Conservation (phyloP, 2,797 vertebrate genomes). For the Gymnocypris eckloni region DNA sequence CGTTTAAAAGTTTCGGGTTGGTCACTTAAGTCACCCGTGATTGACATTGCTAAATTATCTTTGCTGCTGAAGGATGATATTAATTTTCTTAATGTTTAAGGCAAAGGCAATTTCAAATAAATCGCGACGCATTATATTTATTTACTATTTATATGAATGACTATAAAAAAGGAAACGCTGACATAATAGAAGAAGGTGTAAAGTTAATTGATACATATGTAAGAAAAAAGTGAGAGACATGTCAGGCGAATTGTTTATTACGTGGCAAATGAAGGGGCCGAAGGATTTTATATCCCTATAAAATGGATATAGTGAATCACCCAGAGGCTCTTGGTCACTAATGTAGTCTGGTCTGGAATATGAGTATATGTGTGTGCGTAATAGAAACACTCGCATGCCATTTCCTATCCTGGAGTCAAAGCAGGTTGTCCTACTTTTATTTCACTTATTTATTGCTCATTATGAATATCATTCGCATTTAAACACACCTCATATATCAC, state of each 20-base stretch:
- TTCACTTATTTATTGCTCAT: constrained; percentile 70
- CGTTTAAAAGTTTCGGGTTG: background rate
- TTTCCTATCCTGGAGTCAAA: constrained; percentile 43
- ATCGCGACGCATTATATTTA: constrained; percentile 37
- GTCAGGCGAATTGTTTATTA: constrained; percentile 75
- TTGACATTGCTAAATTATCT: background rate
- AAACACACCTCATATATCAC: constrained; percentile 68
- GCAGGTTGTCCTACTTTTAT: constrained; percentile 63
- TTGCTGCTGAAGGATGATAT: background rate
- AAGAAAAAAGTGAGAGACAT: constrained; percentile 69
- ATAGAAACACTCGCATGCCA: constrained; percentile 36
- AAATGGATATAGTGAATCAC: constrained; percentile 80
- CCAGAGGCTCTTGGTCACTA: constrained; percentile 62
- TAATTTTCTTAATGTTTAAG: background rate
- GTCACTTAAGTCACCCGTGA: background rate
- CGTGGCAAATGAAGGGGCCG: constrained; percentile 76
- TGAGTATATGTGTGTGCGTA: constrained; percentile 26
- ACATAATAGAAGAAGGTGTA: constrained; percentile 74
- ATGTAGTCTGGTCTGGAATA: constrained; percentile 58
- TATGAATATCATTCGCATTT: constrained; percentile 70
- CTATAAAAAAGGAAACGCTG: constrained; percentile 66
- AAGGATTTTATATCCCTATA: constrained; percentile 78
- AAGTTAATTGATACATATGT: constrained; percentile 79
- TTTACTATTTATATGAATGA: constrained; percentile 59
- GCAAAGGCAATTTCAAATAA: constrained; percentile 34